Conservation (phyloP, 2,113 vertebrate genomes). For the Mobula birostris region DNA sequence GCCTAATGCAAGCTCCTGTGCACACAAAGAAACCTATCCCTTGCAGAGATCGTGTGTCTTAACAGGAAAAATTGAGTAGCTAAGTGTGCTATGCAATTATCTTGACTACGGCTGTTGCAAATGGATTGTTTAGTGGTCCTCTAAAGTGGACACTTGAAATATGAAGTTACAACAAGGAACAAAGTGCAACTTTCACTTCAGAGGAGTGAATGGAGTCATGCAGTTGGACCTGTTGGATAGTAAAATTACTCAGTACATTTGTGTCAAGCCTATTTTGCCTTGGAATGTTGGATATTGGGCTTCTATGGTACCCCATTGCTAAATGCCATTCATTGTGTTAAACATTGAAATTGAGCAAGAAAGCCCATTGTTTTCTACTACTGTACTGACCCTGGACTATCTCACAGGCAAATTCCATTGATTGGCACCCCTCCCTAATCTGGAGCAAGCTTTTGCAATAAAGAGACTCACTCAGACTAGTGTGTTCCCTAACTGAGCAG, state of each 20-base stretch:
- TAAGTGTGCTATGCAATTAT: not conserved
- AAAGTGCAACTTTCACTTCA: not conserved
- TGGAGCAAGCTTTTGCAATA: not conserved
- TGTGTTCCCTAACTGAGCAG: not conserved
- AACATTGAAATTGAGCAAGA: not conserved
- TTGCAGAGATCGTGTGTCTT: not conserved
- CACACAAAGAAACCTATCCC: not conserved
- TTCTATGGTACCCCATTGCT: not conserved
- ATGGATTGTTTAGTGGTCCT: not conserved
- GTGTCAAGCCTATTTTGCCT: not conserved
- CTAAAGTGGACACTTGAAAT: not conserved
- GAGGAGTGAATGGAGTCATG: not conserved
- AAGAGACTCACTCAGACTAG: not conserved
- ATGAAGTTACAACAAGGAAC: not conserved
- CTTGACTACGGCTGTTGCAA: not conserved
- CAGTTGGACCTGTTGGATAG: not conserved
- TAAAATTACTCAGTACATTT: not conserved
- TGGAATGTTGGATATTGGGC: not conserved
- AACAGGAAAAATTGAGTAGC: not conserved
- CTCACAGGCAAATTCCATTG: not conserved
- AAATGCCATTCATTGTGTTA: not conserved
- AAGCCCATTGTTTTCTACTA: not conserved
- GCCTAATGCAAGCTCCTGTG: not conserved
- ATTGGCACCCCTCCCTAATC: not conserved
- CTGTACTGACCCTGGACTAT: not conserved